phyloP scores from a whole-genome alignment of 1,140 invertebrate genomes.

The Paralvinella palmiformis region DNA sequence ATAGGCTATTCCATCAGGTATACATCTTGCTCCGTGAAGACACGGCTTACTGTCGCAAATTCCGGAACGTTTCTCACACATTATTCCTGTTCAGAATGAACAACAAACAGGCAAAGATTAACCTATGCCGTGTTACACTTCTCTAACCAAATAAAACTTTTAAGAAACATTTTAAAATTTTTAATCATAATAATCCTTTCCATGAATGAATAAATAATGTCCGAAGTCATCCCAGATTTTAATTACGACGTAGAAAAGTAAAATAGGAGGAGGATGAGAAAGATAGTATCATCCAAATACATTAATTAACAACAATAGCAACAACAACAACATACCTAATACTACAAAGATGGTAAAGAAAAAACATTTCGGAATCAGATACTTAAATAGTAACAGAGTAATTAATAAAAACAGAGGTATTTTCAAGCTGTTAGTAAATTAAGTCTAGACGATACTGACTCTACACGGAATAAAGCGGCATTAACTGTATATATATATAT shows the following conservation, averaged over 20 bases:
- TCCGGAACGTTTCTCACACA: constrained; percentile 6
- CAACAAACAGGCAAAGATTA: not conserved
- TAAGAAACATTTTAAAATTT: not conserved
- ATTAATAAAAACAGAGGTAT: not conserved
- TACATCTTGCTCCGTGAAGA: constrained; percentile 5
- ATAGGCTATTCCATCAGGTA: not conserved
- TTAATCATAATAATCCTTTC: not conserved
- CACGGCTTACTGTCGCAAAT: constrained; percentile 13
- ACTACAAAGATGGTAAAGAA: too few relatives aligned
- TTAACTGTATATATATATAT: too few relatives aligned
- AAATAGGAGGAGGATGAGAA: too few relatives aligned
- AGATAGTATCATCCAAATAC: too few relatives aligned
- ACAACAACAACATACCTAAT: too few relatives aligned
- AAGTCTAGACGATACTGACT: not conserved
- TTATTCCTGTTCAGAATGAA: constrained; percentile 2
- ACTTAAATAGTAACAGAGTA: not conserved
- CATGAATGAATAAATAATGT: not conserved
- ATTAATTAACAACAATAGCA: too few relatives aligned
- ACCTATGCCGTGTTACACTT: not conserved
- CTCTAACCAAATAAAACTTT: not conserved
- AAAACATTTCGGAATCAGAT: too few relatives aligned
- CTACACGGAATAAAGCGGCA: not conserved
- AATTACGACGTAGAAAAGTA: not conserved
- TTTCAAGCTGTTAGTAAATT: not conserved
- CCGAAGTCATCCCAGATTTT: not conserved